These are phyloP conservation scores for Trichomalopsis sarcophagae DNA, from an alignment of 1,140 invertebrate genomes.

Conservation along the genomic window DNA sequence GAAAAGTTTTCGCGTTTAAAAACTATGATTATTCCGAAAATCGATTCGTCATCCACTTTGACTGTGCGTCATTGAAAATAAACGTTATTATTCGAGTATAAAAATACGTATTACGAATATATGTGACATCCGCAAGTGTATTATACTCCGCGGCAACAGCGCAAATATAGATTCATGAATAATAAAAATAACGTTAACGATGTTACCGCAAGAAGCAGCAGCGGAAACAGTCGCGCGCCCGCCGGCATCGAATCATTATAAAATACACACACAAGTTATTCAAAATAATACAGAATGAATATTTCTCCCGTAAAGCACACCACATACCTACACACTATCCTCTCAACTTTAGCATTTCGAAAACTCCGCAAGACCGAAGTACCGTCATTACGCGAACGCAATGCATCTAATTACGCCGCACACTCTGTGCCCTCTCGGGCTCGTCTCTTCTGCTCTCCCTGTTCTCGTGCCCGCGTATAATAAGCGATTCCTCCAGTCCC, in stretches of 20 bases:
- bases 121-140: background rate
- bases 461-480: background rate
- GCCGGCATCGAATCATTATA: background rate
- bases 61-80: background rate
- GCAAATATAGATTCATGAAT: background rate
- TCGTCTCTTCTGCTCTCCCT: conserved; percentile 21
- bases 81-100: background rate
- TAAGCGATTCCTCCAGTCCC: background rate
- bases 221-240: too few species aligned
- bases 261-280: background rate
- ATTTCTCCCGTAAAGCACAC: background rate
- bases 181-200: background rate
- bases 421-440: background rate
- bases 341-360: background rate
- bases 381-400: background rate
- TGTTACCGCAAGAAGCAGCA: too few species aligned
- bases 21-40: background rate
- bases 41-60: background rate
- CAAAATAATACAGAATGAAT: conserved; percentile 5
- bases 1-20: background rate
- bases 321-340: background rate
- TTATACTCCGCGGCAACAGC: background rate
- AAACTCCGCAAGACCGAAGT: background rate
- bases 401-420: background rate
- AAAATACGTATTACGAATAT: background rate